Evolutionary conservation across 2,797 vertebrate species (phyloP), one percentile per base, ranked within the genome.

Genomic region (Hippocampus kuda): DNA sequence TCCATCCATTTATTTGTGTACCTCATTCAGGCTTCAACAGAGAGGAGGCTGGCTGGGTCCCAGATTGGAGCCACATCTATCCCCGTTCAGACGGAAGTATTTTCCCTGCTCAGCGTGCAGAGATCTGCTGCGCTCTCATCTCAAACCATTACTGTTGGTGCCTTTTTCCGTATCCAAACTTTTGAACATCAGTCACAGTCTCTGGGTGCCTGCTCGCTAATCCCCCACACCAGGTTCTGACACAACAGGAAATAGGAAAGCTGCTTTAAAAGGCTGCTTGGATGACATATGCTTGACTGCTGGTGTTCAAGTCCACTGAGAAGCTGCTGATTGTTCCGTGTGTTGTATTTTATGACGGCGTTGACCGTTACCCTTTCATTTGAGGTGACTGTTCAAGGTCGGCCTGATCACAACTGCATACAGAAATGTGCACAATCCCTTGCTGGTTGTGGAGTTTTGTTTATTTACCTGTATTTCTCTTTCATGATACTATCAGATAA

Each of bases 111-210:
- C 81, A 0, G 77, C 87, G 72, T 79, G 81, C 30, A 81, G 81
- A 54, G 91, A 93, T 93, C 75, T 90, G 82, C 74, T 85, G 88
- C 62, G 68, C 89, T 70, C 89, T 85, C 74, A 91, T 91, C 83
- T 90, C 89, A 57, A 88, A 89, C 0, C 57, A 87, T 90, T 79
- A 91, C 90, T 87, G 86, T 89, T 83, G 87, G 87, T 72, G 88
- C 81, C n/a, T 90, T 83, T 70, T 83, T 83, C 56, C 83, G 79
- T 71, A 89, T 89, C n/a, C 90, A 89, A 34, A 90, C 84, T 0
- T 51, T 87, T 88, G 44, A 91, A 89, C 89, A 90, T 91, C 69
- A 90, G 75, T 78, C 88, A 84, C 27, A 69, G 85, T 62, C 87
- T 79, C 74, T 83, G 70, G 0, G 62, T 89, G 81, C 27, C 86